These are phyloP conservation scores for Petrosia ficiformis DNA, from an alignment of 37 sponge, comb jelly and placozoan genomes.

Conservation along the genomic window DNA sequence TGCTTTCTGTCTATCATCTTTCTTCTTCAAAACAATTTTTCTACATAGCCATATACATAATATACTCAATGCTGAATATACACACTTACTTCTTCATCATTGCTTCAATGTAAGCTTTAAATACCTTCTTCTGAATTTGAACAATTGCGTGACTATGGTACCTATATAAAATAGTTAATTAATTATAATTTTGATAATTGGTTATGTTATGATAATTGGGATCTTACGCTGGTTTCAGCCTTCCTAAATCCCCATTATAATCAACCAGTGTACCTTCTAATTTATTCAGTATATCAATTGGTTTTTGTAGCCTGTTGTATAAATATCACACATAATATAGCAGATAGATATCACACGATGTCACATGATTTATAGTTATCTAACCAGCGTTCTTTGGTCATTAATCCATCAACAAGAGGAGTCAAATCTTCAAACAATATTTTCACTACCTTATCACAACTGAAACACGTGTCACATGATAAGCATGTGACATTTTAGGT, in stretches of 20 bases:
- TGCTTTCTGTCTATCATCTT: constrained; percentile 53
- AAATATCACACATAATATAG: neutral
- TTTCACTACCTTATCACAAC: constrained; percentile 57
- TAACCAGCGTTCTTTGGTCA: constrained; percentile 62
- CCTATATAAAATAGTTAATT: constrained; percentile 19
- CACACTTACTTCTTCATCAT: constrained; percentile 60
- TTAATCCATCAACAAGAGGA: constrained; percentile 33
- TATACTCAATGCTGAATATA: neutral
- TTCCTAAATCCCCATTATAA: constrained; percentile 49
- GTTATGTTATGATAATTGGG: neutral
- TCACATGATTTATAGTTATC: neutral
- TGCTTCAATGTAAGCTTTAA: constrained; percentile 47
- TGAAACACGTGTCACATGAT: neutral
- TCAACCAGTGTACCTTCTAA: constrained; percentile 54
- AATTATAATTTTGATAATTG: neutral
- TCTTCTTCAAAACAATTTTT: constrained; percentile 65
- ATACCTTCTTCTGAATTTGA: constrained; percentile 56
- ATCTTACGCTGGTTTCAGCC: constrained; percentile 61
- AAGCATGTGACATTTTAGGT: too few relatives aligned
- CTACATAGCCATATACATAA: constrained; percentile 5
- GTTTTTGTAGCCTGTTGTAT: constrained; percentile 31
- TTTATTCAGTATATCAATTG: constrained; percentile 24
- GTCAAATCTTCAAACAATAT: constrained; percentile 47
- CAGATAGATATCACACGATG: neutral
- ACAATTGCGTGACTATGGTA: constrained; percentile 61